Conservation (phyloP, 2,113 vertebrate species). For the Ginglymostoma cirratum region DNA sequence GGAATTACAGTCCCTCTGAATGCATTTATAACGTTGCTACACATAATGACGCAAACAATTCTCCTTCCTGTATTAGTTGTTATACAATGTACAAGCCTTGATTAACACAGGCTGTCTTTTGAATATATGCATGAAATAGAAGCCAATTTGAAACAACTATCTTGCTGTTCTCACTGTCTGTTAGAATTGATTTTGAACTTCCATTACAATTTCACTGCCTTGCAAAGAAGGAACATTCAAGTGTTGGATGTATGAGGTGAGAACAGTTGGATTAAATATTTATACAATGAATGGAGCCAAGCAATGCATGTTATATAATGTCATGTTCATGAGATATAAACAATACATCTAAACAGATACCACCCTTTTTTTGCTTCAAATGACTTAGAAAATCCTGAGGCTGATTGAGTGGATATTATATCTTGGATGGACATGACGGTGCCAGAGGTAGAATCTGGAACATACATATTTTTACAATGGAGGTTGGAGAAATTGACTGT, state of each 20-base stretch:
- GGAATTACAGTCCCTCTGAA: not conserved
- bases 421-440: no score
- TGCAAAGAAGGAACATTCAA: not conserved
- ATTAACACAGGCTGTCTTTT: not conserved
- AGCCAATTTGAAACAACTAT: not conserved
- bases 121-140: not conserved
- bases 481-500: no score
- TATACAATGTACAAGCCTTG: not conserved
- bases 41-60: not conserved
- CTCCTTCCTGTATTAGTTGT: not conserved
- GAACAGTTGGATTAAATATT: not conserved
- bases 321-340: not conserved
- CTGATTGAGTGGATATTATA: not conserved
- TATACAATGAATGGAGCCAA: not conserved
- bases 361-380: not conserved
- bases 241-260: not conserved
- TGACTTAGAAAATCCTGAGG: not conserved
- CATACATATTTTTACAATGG: no score
- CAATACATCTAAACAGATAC: not conserved
- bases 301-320: not conserved
- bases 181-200: not conserved
- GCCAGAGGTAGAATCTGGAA: not conserved
- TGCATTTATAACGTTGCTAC: not conserved
- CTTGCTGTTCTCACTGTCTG: not conserved
- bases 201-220: not conserved